Conservation (phyloP, 1,140 invertebrate species). For the Pogonomyrmex barbatus region DNA sequence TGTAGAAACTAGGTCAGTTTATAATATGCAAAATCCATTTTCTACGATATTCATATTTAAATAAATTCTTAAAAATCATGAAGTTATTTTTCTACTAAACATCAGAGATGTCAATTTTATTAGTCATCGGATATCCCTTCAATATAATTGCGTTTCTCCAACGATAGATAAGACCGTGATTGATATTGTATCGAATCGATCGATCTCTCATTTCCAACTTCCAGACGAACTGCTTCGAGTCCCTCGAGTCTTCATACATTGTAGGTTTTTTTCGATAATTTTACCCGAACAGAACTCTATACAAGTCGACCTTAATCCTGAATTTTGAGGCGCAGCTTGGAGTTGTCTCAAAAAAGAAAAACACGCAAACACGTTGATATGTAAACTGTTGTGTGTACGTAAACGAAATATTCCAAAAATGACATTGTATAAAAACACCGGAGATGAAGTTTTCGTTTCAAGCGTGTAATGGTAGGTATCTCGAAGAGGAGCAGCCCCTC, state of each 20-base stretch:
- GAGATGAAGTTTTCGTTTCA: slow-evolving; percentile 1
- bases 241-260: neutral
- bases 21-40: neutral
- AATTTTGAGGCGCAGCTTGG: neutral
- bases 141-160: slow-evolving; percentile 19
- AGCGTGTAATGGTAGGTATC: slow-evolving; percentile 21
- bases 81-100: neutral
- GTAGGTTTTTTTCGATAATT: slow-evolving; percentile 1
- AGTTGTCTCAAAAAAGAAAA: neutral
- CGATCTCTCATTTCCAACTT: slow-evolving; percentile 16
- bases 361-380: too few relatives aligned
- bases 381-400: neutral
- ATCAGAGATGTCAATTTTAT: neutral
- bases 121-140: neutral
- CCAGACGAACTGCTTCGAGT: slow-evolving; percentile 11
- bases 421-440: neutral
- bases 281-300: slow-evolving; percentile 1
- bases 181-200: slow-evolving; percentile 35
- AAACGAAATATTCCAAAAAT: slow-evolving; percentile 1
- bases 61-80: neutral
- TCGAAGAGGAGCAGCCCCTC: neutral
- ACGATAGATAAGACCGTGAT: neutral
- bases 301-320: slow-evolving; percentile 13
- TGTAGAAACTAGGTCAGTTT: neutral
- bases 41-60: slow-evolving; percentile 18